Evolutionary conservation across 2,113 vertebrate genomes (phyloP).

Genomic region (Notarius quadriscutis): DNA sequence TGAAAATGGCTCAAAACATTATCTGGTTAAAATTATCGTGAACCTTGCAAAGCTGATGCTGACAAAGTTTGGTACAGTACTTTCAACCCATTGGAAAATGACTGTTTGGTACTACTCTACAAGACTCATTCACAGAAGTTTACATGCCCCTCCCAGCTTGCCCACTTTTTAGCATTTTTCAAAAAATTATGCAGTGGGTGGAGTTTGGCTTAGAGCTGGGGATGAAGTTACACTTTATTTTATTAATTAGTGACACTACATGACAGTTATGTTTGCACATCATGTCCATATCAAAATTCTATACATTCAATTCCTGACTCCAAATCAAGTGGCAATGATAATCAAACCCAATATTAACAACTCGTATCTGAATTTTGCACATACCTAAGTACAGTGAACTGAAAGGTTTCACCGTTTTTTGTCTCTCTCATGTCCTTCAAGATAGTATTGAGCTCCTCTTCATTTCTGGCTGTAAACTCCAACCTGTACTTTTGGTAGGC

Average conservation of each 20-base stretch:
- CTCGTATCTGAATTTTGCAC: neutral
- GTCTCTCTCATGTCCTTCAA: conserved; percentile 72
- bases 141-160: no score
- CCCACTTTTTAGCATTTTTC: no score
- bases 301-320: no score
- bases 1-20: no score
- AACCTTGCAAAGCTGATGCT: no score
- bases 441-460: conserved; percentile 68
- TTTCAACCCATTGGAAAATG: no score
- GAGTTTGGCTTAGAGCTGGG: no score
- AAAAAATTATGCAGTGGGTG: no score
- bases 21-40: no score
- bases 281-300: neutral
- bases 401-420: conserved; percentile 62
- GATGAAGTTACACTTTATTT: neutral
- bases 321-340: neutral
- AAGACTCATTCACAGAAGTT: no score
- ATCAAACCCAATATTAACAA: neutral
- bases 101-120: no score
- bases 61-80: no score
- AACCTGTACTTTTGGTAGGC: conserved; percentile 73
- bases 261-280: neutral
- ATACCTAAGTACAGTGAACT: conserved; percentile 77
- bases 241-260: neutral
- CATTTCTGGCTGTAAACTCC: conserved; percentile 72